Conservation (phyloP, 2,888 invertebrate genomes). For the Chrysina gloriosa region DNA sequence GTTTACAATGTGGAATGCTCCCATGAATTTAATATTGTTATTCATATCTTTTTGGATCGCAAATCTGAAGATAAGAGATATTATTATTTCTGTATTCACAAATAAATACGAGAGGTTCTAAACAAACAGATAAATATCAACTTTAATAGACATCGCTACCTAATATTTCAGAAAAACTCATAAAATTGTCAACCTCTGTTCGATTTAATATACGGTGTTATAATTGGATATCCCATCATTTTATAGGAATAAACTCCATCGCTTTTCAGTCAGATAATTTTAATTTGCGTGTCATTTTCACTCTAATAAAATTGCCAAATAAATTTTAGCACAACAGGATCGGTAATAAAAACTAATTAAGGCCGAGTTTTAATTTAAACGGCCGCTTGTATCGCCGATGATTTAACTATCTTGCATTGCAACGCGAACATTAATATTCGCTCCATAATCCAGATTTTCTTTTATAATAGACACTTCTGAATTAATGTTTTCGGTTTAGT, state of each 20-base stretch:
- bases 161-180: too few species aligned
- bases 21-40: too few species aligned
- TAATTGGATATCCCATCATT: background rate
- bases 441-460: background rate
- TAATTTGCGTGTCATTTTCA: background rate
- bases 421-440: background rate
- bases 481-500: slow-evolving; percentile 28
- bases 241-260: background rate
- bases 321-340: background rate
- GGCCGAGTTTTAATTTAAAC: slow-evolving; percentile 1
- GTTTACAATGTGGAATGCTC: too few species aligned
- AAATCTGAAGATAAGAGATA: too few species aligned
- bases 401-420: slow-evolving; percentile 20
- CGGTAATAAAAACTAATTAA: slow-evolving; percentile 1
- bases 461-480: slow-evolving; percentile 32
- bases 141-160: too few species aligned
- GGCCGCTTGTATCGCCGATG: background rate
- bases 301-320: slow-evolving; percentile 1
- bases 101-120: too few species aligned
- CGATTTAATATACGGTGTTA: background rate
- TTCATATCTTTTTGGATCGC: too few species aligned
- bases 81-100: too few species aligned
- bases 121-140: too few species aligned
- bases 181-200: background rate
- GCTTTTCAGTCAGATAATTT: background rate